These are phyloP conservation scores for Pangasianodon hypophthalmus DNA, from an alignment of 2,113 vertebrate species.

Conservation along the genomic window DNA sequence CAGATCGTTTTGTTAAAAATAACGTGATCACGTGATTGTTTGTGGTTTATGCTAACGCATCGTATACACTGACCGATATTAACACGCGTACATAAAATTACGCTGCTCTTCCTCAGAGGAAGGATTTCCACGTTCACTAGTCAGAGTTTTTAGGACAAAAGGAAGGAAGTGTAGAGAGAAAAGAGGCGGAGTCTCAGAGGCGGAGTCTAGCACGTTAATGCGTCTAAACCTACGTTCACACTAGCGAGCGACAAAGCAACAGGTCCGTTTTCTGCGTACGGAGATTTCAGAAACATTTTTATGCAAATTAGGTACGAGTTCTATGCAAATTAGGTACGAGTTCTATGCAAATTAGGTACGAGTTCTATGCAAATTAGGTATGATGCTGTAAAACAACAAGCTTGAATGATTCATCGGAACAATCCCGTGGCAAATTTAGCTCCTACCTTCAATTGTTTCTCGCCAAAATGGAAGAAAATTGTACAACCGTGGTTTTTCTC, in stretches of 20 bases:
- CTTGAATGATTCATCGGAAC: neutral
- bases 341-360: neutral
- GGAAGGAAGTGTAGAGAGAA: neutral
- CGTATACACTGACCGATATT: neutral
- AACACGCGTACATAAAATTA: neutral
- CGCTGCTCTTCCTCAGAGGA: neutral
- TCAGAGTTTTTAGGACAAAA: neutral
- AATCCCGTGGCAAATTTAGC: neutral
- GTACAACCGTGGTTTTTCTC: neutral
- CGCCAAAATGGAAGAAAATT: neutral
- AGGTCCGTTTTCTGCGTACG: neutral
- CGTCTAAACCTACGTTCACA: neutral
- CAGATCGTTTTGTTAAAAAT: neutral
- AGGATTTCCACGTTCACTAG: neutral
- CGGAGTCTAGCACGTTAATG: neutral
- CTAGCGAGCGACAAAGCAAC: neutral
- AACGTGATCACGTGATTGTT: neutral
- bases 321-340: neutral
- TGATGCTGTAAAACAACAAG: neutral
- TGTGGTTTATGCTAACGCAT: neutral
- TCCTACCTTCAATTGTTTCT: neutral
- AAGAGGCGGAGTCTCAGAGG: neutral
- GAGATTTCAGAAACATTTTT: neutral
- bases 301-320: neutral
- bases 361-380: no score